These are phyloP conservation scores for Spodoptera litura DNA, from an alignment of 1,140 invertebrate species.

Conservation along the genomic window DNA sequence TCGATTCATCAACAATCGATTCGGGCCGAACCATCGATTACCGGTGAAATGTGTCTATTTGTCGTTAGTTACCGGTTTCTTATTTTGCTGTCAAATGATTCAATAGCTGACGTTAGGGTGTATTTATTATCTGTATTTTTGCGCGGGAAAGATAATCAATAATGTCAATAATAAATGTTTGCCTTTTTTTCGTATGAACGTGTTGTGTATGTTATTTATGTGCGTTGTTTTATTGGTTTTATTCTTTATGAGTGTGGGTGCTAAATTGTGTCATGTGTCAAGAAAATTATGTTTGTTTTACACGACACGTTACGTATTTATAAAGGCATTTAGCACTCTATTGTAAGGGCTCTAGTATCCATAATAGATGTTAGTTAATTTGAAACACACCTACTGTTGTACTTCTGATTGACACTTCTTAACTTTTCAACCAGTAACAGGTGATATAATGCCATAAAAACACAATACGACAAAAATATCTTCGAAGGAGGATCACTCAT, in stretches of 20 bases:
- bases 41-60: slow-evolving; percentile 40
- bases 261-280: too few relatives aligned
- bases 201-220: not conserved
- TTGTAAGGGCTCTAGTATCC: too few relatives aligned
- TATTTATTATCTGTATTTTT: slow-evolving; percentile 39
- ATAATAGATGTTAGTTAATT: too few relatives aligned
- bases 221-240: not conserved
- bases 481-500: not conserved
- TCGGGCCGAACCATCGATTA: slow-evolving; percentile 32
- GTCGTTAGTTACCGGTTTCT: slow-evolving; percentile 36
- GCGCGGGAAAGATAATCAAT: not conserved
- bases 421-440: not conserved
- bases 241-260: not conserved
- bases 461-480: slow-evolving; percentile 1
- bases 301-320: too few relatives aligned
- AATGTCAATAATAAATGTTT: slow-evolving; percentile 22
- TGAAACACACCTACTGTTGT: too few relatives aligned
- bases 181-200: not conserved
- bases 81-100: slow-evolving; percentile 28
- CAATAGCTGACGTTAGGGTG: not conserved
- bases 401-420: not conserved
- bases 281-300: too few relatives aligned
- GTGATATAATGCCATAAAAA: not conserved
- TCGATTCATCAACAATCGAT: slow-evolving; percentile 52
- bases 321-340: too few relatives aligned